Conservation (phyloP, 2,113 vertebrate genomes). For the Cynocephalus volans region DNA sequence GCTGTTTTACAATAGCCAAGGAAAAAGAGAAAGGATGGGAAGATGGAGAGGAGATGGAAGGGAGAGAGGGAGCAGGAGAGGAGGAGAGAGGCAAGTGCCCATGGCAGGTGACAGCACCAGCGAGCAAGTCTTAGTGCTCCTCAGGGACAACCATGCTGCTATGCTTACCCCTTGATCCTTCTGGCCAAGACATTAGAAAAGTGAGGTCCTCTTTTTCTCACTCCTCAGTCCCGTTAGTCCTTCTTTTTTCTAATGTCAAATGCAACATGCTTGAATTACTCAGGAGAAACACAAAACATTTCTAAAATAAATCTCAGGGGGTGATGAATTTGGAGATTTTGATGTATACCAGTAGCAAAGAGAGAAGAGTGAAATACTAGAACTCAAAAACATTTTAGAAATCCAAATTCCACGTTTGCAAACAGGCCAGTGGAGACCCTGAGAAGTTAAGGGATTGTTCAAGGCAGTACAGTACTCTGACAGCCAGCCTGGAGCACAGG, state of each 20-base stretch:
- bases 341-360: not conserved
- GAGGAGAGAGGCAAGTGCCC: not conserved
- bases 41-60: not conserved
- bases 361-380: not conserved
- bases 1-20: not conserved
- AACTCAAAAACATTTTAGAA: not conserved
- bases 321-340: not conserved
- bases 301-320: conserved; percentile 18
- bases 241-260: not conserved
- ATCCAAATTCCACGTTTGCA: conserved; percentile 40
- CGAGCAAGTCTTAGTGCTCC: not conserved
- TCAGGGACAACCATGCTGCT: not conserved
- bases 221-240: not conserved
- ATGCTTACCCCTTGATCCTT: not conserved
- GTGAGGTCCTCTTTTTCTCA: not conserved
- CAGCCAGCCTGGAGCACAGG: not conserved
- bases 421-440: not conserved
- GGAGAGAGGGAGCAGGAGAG: not conserved
- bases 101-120: not conserved
- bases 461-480: not conserved
- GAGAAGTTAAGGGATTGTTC: not conserved
- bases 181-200: not conserved
- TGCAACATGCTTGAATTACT: not conserved
- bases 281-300: not conserved
- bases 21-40: not conserved